Evolutionary conservation across 2,797 vertebrate genomes (phyloP).

Genomic region (Gallinago solitaria): DNA sequence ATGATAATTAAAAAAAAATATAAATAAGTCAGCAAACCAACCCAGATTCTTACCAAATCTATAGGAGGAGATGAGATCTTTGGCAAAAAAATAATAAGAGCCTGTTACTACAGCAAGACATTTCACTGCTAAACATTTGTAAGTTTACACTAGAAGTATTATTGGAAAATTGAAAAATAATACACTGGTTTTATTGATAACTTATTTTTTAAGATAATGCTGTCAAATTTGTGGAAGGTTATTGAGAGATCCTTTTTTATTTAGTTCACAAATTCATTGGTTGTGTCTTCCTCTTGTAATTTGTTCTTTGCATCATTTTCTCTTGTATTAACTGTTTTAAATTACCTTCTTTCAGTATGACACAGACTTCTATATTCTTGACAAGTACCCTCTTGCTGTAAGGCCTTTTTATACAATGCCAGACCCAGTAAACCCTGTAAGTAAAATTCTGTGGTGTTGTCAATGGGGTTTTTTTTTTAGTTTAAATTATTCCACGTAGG

Average conservation of each 20-base stretch:
- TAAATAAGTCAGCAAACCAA: background rate
- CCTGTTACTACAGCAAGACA: background rate
- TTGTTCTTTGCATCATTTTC: background rate
- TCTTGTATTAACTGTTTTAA: background rate
- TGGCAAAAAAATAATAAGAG: too few species aligned
- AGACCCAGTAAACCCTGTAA: slow-evolving; percentile 90
- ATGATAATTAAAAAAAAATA: background rate
- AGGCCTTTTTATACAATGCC: slow-evolving; percentile 99
- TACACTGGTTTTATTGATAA: background rate
- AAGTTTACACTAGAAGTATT: background rate
- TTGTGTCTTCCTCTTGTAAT: background rate
- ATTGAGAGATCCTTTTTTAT: background rate
- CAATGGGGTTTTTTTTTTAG: background rate
- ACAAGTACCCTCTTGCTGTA: slow-evolving; percentile 97
- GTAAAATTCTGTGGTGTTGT: slow-evolving; percentile 62
- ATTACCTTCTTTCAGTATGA: slow-evolving; percentile 85
- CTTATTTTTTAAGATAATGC: background rate
- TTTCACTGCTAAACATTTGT: background rate
- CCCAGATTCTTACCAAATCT: background rate
- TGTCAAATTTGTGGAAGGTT: background rate
- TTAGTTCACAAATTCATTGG: background rate
- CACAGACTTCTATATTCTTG: slow-evolving; percentile 98
- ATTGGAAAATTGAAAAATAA: background rate
- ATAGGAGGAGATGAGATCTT: background rate
- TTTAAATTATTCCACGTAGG: background rate